phyloP scores from a whole-genome alignment of 2,797 vertebrate genomes.

The Cottoperca gobio region DNA sequence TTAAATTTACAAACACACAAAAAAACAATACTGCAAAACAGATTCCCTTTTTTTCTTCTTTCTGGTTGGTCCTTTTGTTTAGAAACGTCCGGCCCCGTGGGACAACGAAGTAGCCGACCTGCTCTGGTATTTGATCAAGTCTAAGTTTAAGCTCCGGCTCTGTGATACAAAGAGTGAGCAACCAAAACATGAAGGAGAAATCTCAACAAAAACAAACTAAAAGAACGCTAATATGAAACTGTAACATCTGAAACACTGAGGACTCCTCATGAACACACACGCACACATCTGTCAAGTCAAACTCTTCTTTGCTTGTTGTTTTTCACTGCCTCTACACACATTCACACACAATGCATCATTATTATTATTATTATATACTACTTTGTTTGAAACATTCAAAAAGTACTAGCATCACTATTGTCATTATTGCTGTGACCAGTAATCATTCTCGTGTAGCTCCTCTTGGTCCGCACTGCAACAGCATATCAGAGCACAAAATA shows the following conservation, averaged over 20 bases:
- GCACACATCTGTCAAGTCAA: slow-evolving; percentile 40
- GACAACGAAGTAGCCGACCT: slow-evolving; percentile 21
- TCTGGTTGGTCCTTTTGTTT: slow-evolving; percentile 74
- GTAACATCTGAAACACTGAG: slow-evolving; percentile 52
- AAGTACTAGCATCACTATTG: slow-evolving; percentile 66
- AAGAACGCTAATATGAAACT: slow-evolving; percentile 44
- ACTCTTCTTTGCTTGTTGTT: slow-evolving; percentile 41
- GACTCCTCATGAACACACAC: slow-evolving; percentile 40
- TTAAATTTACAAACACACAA: slow-evolving; percentile 43
- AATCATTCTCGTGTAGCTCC: slow-evolving; percentile 49
- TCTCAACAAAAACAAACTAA: slow-evolving; percentile 23
- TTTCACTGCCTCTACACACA: slow-evolving; percentile 48
- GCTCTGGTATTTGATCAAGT: slow-evolving; percentile 41
- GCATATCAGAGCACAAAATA: slow-evolving; percentile 65
- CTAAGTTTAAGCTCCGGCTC: slow-evolving; percentile 45
- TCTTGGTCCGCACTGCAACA: slow-evolving; percentile 73
- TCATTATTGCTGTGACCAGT: slow-evolving; percentile 78
- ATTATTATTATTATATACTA: slow-evolving; percentile 65
- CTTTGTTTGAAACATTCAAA: slow-evolving; percentile 74
- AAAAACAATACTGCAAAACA: slow-evolving; percentile 63
- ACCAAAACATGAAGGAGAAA: slow-evolving; percentile 24
- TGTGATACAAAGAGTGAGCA: slow-evolving; percentile 34
- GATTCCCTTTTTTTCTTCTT: slow-evolving; percentile 72
- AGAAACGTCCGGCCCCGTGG: slow-evolving; percentile 38
- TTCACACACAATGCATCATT: slow-evolving; percentile 39